phyloP scores from a whole-genome alignment of 92 coral and sea anemone genomes.

The Epizoanthus scotinus region DNA sequence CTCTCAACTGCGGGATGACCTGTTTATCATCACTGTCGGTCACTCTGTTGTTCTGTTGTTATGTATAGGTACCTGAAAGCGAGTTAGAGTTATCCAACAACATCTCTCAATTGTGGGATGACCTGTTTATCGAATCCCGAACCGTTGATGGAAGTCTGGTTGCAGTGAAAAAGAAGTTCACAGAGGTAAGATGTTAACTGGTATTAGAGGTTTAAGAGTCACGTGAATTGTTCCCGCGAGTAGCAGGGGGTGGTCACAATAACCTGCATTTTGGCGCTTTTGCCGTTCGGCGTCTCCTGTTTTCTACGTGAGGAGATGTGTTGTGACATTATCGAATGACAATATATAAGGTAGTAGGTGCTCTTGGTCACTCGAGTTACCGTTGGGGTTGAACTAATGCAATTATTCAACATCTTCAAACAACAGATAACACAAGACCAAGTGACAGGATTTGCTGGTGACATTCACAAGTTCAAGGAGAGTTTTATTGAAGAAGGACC shows the following conservation, averaged over 20 bases:
- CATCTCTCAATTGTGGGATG: constrained; percentile 94
- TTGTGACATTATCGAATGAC: too few species aligned
- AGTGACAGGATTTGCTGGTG: constrained; percentile 82
- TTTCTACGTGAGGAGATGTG: too few species aligned
- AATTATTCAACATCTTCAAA: background rate
- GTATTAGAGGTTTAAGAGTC: background rate
- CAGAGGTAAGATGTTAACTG: constrained; percentile 68
- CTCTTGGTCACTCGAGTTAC: too few species aligned
- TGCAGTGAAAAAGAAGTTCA: constrained; percentile 96
- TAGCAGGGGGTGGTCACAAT: background rate
- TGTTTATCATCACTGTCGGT: constrained; percentile 46
- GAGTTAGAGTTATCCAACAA: constrained; percentile 85
- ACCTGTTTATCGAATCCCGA: constrained; percentile 86
- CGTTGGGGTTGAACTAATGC: background rate
- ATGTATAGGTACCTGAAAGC: constrained; percentile 73
- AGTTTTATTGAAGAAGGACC: constrained; percentile 94
- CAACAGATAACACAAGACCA: constrained; percentile 94
- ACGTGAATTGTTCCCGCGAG: background rate
- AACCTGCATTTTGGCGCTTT: too few species aligned
- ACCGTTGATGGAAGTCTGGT: constrained; percentile 92
- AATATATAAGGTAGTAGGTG: too few species aligned
- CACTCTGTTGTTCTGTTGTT: background rate
- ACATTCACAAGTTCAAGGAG: constrained; percentile 89
- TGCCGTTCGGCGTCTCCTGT: too few species aligned
- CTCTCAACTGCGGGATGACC: constrained; percentile 90